Evolutionary conservation across 1,140 invertebrate species (phyloP).

Genomic region (Drosophila sturtevanti): DNA sequence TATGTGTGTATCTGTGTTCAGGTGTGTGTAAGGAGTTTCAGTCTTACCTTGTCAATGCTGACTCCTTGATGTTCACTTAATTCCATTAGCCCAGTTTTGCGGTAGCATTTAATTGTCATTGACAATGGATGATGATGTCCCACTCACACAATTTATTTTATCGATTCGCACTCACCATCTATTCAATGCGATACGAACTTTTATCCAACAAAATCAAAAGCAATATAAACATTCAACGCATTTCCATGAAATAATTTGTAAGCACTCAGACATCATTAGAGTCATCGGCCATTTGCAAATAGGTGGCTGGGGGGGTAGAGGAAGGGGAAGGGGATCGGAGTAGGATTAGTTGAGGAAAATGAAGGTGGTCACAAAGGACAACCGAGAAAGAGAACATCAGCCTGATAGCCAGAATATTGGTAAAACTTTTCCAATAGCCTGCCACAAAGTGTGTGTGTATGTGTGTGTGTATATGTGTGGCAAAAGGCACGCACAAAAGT

Average conservation of each 20-base stretch:
- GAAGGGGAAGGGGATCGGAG: too few species aligned
- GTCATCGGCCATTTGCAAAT: constrained; percentile 12
- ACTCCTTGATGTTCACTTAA: constrained; percentile 15
- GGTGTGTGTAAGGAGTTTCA: neutral
- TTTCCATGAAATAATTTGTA: constrained; percentile 74
- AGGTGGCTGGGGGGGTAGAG: neutral
- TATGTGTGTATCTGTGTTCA: neutral
- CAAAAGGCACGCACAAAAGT: constrained; percentile 54
- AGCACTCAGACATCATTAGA: constrained; percentile 71
- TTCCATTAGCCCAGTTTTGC: constrained; percentile 53
- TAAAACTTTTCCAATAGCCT: constrained; percentile 65
- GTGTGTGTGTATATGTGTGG: neutral
- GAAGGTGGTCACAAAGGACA: constrained; percentile 19
- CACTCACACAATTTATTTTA: constrained; percentile 58
- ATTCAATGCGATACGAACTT: constrained; percentile 37
- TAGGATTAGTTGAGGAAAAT: too few species aligned
- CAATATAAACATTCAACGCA: constrained; percentile 68
- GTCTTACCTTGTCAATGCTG: constrained; percentile 22
- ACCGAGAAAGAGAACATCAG: too few species aligned
- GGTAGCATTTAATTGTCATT: constrained; percentile 31
- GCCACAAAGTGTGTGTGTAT: constrained; percentile 22
- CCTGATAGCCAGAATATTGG: constrained; percentile 36
- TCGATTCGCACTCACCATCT: constrained; percentile 42
- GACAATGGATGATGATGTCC: constrained; percentile 19
- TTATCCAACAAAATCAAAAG: constrained; percentile 59